Percentiles rank a stretch among this genome's conserved stretches.
These are phyloP conservation scores for Sarcophaga subvicina DNA, from an alignment of 2,888 invertebrate species.

Conservation along the genomic window DNA sequence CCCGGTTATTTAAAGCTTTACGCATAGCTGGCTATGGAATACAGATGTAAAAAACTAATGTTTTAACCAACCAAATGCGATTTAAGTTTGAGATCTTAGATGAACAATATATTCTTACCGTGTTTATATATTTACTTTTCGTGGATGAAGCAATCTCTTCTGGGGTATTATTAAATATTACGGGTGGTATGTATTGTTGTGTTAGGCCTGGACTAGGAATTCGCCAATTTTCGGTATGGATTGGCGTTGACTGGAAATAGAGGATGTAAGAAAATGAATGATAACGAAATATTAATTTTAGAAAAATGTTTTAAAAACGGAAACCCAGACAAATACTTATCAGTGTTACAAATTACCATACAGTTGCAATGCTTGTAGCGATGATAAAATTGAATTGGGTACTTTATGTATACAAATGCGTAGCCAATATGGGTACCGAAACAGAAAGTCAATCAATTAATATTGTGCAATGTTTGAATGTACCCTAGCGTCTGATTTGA, in stretches of 20 bases:
- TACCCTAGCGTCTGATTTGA: no score
- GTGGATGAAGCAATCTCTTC: neutral
- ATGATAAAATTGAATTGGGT: no score
- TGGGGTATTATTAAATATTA: neutral
- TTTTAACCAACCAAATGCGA: neutral
- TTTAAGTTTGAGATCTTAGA: neutral
- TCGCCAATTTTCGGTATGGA: neutral
- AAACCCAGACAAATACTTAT: neutral
- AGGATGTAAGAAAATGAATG: neutral
- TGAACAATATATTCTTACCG: slow-evolving; percentile 36
- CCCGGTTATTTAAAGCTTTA: slow-evolving; percentile 67
- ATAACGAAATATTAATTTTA: neutral
- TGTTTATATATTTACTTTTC: slow-evolving; percentile 53
- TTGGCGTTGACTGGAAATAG: slow-evolving; percentile 29
- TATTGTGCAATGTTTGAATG: no score
- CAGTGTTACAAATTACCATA: no score
- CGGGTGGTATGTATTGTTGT: neutral
- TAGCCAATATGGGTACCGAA: no score
- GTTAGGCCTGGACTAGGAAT: neutral
- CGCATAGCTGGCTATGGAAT: slow-evolving; percentile 57
- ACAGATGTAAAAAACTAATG: slow-evolving; percentile 19
- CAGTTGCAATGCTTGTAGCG: no score
- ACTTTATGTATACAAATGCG: no score
- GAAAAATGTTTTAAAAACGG: neutral
- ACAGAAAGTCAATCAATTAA: no score